Percentiles rank a stretch among this genome's conserved stretches.
Evolutionary conservation across 2,797 vertebrate species (phyloP).

Genomic region (Nyctalus aviator): DNA sequence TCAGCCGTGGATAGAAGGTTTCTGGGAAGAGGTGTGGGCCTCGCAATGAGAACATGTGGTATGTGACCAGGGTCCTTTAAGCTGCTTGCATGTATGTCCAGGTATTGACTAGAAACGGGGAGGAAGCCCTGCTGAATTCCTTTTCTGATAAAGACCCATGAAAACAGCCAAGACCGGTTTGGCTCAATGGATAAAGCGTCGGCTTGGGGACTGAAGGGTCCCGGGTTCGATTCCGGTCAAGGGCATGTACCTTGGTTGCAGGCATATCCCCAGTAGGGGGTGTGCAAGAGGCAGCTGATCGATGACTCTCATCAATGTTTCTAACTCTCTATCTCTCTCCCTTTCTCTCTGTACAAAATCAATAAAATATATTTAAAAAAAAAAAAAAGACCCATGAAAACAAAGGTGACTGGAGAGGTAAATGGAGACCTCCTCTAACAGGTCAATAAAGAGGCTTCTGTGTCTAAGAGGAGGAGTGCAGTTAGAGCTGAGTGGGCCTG

Average conservation of each 20-base stretch:
- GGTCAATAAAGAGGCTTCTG: not conserved
- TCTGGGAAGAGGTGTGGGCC: not conserved
- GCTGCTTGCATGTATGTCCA: not conserved
- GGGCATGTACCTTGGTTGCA: too few species aligned
- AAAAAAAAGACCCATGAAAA: not conserved
- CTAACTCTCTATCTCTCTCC: too few species aligned
- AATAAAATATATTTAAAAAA: too few species aligned
- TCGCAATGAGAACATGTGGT: rapidly evolving
- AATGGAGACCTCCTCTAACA: not conserved
- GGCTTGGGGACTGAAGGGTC: too few species aligned
- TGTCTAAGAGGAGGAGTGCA: not conserved
- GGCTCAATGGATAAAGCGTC: too few species aligned
- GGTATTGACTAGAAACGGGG: not conserved
- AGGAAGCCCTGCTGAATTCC: not conserved
- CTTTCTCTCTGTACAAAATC: too few species aligned
- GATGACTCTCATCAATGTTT: too few species aligned
- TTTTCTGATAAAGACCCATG: not conserved
- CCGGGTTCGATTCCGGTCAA: too few species aligned
- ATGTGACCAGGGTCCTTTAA: rapidly evolving
- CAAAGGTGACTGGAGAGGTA: not conserved
- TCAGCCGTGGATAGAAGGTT: not conserved
- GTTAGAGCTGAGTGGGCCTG: not conserved
- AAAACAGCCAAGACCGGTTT: not conserved
- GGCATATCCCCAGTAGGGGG: too few species aligned
- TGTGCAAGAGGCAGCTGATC: too few species aligned